A percentile compares a stretch with the other conserved stretches of the same genome.
Conservation (phyloP, 1,140 invertebrate genomes). For the Drosophila pseudoananassae region DNA sequence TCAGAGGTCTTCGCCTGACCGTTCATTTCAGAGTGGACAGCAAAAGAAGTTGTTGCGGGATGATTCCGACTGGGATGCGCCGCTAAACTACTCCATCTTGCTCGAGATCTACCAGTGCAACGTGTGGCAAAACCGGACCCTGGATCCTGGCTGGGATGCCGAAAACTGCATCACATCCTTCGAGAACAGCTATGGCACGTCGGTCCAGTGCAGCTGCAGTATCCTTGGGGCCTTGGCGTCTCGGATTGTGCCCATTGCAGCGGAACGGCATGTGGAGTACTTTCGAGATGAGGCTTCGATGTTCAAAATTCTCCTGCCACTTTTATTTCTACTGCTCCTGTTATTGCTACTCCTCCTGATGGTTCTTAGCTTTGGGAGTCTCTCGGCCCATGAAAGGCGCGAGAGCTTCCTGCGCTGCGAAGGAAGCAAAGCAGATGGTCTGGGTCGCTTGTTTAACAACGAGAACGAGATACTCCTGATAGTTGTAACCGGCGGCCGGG, state of each 20-base stretch:
- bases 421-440: too few relatives aligned
- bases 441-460: fast-evolving
- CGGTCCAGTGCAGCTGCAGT: conserved; percentile 23
- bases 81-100: conserved; percentile 34
- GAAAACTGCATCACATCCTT: conserved; percentile 20
- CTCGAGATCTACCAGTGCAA: conserved; percentile 33
- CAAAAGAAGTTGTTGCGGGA: not conserved
- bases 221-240: conserved; percentile 19
- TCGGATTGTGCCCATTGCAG: conserved; percentile 32
- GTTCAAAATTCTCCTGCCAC: not conserved
- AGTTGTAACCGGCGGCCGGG: conserved; percentile 29
- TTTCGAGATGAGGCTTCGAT: not conserved
- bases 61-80: fast-evolving
- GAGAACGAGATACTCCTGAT: conserved; percentile 17
- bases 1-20: not conserved
- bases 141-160: conserved; percentile 28
- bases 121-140: conserved; percentile 12
- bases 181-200: not conserved
- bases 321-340: not conserved
- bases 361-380: not conserved
- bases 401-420: not conserved
- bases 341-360: not conserved
- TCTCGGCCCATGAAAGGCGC: conserved; percentile 1
- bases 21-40: too few relatives aligned
- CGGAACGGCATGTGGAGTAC: not conserved